Evolutionary conservation across 2,888 invertebrate species (phyloP), one percentile per base, ranked within the genome.

Genomic region (Aspidiotus destructor): DNA sequence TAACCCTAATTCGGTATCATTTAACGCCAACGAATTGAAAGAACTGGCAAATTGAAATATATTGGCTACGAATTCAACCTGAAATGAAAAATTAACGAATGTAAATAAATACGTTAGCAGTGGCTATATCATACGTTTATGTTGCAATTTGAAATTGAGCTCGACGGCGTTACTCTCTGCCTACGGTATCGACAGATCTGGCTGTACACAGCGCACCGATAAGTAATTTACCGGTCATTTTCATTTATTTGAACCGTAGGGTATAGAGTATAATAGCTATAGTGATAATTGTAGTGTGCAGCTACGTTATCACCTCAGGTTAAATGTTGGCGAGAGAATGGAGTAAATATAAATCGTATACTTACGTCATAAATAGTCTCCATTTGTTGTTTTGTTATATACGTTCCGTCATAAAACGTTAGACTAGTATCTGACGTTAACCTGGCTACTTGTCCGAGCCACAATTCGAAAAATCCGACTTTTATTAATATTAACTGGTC

Each of bases 401-500:
- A 86, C 61, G 87, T 87, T 54, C 96, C 96, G 77, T 97, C 94
- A 73, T 91, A 89, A 77, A 96, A 92, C 70, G 92, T 88, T 77
- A 97, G 81, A 73, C 86, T 84, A 63, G 85, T 81, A 70, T 86
- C 84, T 53, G 85, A 85, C 55, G 90, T 88, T 79, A 92, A 84
- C 72, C 88, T 84, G 10, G 92, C 85, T 72, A 90, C 86, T 75
- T 94, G 87, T 61, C 90, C 86, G 73, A 96, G 82, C 95, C 96
- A 97, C 72, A 95, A 86, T 80, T 97, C 97, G 78, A 95, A 94
- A 82, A 98, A 98, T 71, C 96, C 95, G 52, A 87, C 85, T 82
- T 98, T 97, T 76, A 97, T 93, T 73, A 98, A 84, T 74, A 96
- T 93, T 74, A 98, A 83, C 79, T 98, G 97, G 80, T 97, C 97